These are phyloP conservation scores for Carcinoscorpius rotundicauda DNA, from an alignment of 1,140 invertebrate species.

Conservation along the genomic window DNA sequence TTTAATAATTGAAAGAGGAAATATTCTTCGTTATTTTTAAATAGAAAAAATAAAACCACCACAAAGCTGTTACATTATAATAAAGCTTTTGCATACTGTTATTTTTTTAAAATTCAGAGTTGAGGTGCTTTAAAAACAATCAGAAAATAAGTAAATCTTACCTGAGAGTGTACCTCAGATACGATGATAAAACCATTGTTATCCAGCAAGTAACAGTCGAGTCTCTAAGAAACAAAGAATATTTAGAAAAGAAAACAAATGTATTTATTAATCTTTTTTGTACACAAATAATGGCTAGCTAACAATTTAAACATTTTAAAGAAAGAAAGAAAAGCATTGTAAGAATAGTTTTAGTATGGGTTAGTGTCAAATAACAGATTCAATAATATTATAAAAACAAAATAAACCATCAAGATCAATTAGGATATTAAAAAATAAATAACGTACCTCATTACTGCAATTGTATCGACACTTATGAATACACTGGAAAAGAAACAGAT, in stretches of 20 bases:
- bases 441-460: conserved; percentile 17
- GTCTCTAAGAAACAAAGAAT: conserved; percentile 55
- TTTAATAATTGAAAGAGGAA: too few species aligned
- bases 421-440: background rate
- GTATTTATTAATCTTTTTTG: conserved; percentile 14
- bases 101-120: background rate
- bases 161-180: conserved; percentile 49
- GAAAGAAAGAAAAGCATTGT: conserved; percentile 41
- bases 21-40: too few species aligned
- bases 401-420: too few species aligned
- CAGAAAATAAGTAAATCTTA: conserved; percentile 11
- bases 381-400: too few species aligned
- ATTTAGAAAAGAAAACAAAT: background rate
- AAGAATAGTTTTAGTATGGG: background rate
- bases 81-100: too few species aligned
- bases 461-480: conserved; percentile 42
- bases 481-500: conserved; percentile 9
- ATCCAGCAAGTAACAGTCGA: conserved; percentile 84
- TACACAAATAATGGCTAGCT: too few species aligned
- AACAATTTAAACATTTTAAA: background rate
- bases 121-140: background rate
- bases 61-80: too few species aligned
- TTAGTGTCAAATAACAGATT: too few species aligned
- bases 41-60: too few species aligned
- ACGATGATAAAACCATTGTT: conserved; percentile 89